phyloP scores from a whole-genome alignment of 2,797 vertebrate genomes.

The Hylomyscus alleni region DNA sequence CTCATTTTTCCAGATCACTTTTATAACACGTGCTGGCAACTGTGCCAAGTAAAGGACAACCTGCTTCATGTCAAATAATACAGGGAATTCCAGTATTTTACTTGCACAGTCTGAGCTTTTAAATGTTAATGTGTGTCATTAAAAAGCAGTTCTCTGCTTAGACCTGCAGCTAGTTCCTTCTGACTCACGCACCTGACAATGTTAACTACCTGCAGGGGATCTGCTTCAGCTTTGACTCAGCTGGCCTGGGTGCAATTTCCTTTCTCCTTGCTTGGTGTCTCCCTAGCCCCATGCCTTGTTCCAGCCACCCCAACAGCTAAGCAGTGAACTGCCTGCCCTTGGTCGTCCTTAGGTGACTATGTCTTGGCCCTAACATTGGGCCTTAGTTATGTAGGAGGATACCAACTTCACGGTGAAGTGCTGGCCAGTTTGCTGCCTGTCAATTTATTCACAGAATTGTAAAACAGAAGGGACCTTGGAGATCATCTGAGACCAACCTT shows the following conservation, averaged over 20 bases:
- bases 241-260: neutral
- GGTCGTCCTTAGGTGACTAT: neutral
- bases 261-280: neutral
- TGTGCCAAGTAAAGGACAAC: slow-evolving; percentile 72
- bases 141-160: slow-evolving; percentile 51
- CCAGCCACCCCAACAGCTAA: neutral
- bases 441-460: slow-evolving; percentile 53
- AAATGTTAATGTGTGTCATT: slow-evolving; percentile 53
- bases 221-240: neutral
- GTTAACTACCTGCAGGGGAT: neutral
- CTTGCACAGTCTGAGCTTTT: slow-evolving; percentile 43
- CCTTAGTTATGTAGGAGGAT: neutral
- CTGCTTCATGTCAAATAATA: slow-evolving; percentile 61
- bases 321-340: neutral
- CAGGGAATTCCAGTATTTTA: slow-evolving; percentile 57
- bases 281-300: too few relatives aligned
- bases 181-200: neutral
- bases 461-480: slow-evolving; percentile 79
- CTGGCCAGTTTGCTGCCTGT: neutral
- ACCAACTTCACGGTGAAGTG: neutral
- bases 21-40: neutral
- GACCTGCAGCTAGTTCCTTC: neutral
- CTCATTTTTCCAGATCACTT: slow-evolving; percentile 55
- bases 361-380: neutral
- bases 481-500: slow-evolving; percentile 77